A percentile compares a stretch with the other conserved stretches of the same genome.
Conservation (phyloP, 92 coral and sea anemone species). For the Porites cylindrica region DNA sequence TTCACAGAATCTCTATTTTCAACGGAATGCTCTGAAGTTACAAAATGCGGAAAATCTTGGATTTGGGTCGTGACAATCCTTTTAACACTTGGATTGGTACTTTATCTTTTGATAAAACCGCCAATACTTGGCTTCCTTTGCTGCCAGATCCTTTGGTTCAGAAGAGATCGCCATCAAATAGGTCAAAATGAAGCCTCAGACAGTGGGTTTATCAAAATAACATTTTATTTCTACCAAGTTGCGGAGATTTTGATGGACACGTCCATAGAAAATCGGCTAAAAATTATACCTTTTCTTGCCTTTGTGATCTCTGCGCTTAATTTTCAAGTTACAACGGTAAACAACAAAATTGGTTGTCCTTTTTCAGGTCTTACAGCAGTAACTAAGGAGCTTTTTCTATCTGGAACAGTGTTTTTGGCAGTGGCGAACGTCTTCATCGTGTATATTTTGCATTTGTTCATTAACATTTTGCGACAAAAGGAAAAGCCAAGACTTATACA, state of each 20-base stretch:
- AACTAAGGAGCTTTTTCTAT: constrained; percentile 77
- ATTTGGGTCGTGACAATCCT: constrained; percentile 58
- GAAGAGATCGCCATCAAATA: not conserved
- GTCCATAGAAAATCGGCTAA: constrained; percentile 26
- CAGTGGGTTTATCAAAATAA: constrained; percentile 73
- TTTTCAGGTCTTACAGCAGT: constrained; percentile 82
- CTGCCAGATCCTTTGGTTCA: constrained; percentile 31
- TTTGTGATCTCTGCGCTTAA: constrained; percentile 72
- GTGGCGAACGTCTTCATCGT: constrained; percentile 11
- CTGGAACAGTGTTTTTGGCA: constrained; percentile 60
- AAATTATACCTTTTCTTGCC: constrained; percentile 34
- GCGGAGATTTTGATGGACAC: constrained; percentile 70
- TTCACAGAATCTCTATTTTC: constrained; percentile 71
- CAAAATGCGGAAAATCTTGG: constrained; percentile 55
- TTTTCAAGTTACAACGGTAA: constrained; percentile 58
- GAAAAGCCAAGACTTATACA: constrained; percentile 44
- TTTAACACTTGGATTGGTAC: constrained; percentile 35
- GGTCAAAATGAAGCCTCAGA: not conserved
- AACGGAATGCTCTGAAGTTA: constrained; percentile 44
- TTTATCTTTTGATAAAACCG: constrained; percentile 45
- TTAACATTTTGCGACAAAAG: constrained; percentile 9
- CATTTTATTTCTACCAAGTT: constrained; percentile 88
- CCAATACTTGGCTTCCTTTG: constrained; percentile 6
- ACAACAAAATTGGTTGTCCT: constrained; percentile 67
- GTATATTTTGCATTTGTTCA: constrained; percentile 11